These are phyloP conservation scores for Eugnorisma glareosa DNA, from an alignment of 2,888 invertebrate genomes.

Conservation along the genomic window DNA sequence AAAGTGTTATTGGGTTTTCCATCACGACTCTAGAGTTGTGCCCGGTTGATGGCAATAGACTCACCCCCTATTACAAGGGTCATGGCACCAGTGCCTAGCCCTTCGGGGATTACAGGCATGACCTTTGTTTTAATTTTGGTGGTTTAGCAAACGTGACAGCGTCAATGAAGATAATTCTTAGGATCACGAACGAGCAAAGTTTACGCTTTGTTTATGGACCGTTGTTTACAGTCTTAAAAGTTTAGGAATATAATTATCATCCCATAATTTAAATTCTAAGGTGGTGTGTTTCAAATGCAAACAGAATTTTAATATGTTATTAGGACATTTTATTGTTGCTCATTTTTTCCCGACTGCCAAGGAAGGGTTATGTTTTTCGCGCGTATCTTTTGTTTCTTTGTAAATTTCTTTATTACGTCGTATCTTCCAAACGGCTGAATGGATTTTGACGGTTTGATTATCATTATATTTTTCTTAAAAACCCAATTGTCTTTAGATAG, in stretches of 20 bases:
- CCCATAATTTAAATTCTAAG: conserved; percentile 10
- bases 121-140: conserved; percentile 5
- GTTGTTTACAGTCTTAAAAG: neutral
- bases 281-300: neutral
- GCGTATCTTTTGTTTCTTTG: too few relatives aligned
- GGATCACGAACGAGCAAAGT: conserved; percentile 6
- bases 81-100: neutral
- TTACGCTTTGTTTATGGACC: neutral
- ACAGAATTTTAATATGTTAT: neutral
- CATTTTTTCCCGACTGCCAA: too few relatives aligned
- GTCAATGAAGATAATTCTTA: conserved; percentile 7
- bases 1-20: neutral
- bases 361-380: too few relatives aligned
- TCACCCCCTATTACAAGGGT: neutral
- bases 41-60: neutral
- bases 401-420: too few relatives aligned
- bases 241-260: conserved; percentile 4
- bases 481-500: too few relatives aligned
- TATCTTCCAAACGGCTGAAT: too few relatives aligned
- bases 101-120: neutral
- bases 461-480: too few relatives aligned
- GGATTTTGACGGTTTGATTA: too few relatives aligned
- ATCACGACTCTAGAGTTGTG: neutral
- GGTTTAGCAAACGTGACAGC: neutral
- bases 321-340: neutral